A percentile compares a stretch with the other conserved stretches of the same genome.
Evolutionary conservation across 2,797 vertebrate species (phyloP).

Genomic region (Hephaestus fuliginosus): DNA sequence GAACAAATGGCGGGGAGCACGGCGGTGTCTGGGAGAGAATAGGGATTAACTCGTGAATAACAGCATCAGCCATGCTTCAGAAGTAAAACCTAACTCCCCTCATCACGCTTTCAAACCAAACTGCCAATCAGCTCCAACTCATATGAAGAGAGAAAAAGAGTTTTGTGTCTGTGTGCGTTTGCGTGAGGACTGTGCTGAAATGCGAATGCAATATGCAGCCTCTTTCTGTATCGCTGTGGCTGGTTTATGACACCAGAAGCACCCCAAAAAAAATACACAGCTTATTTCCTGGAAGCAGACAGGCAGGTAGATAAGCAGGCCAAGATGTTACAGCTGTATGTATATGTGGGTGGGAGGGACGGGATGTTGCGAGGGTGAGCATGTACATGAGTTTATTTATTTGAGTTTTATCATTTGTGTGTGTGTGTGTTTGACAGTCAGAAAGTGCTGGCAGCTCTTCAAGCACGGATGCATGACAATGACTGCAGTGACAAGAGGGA

Average conservation of each 20-base stretch:
- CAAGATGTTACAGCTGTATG: conserved; percentile 28
- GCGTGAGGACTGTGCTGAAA: not conserved
- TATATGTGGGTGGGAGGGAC: conserved; percentile 19
- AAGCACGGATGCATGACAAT: conserved; percentile 71
- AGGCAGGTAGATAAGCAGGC: conserved; percentile 54
- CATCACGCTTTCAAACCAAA: conserved; percentile 39
- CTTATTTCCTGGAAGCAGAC: conserved; percentile 48
- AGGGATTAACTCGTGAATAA: conserved; percentile 69
- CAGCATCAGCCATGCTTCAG: conserved; percentile 52
- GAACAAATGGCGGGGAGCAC: conserved; percentile 57
- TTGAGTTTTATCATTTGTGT: conserved; percentile 50
- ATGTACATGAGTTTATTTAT: conserved; percentile 54
- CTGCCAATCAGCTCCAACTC: conserved; percentile 45
- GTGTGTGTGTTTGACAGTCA: conserved; percentile 33
- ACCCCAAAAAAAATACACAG: conserved; percentile 20
- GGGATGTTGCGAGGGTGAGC: conserved; percentile 37
- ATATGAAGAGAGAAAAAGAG: conserved; percentile 5
- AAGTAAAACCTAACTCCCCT: conserved; percentile 49
- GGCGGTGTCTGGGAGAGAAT: conserved; percentile 48
- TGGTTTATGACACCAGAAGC: conserved; percentile 27
- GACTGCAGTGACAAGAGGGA: conserved; percentile 71
- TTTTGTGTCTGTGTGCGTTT: conserved; percentile 22
- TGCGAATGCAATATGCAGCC: not conserved
- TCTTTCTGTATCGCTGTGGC: not conserved
- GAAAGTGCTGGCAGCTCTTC: conserved; percentile 60